Percentiles rank a stretch among this genome's conserved stretches.
Evolutionary conservation across 2,113 vertebrate genomes (phyloP).

Genomic region (Chaetops frenatus): DNA sequence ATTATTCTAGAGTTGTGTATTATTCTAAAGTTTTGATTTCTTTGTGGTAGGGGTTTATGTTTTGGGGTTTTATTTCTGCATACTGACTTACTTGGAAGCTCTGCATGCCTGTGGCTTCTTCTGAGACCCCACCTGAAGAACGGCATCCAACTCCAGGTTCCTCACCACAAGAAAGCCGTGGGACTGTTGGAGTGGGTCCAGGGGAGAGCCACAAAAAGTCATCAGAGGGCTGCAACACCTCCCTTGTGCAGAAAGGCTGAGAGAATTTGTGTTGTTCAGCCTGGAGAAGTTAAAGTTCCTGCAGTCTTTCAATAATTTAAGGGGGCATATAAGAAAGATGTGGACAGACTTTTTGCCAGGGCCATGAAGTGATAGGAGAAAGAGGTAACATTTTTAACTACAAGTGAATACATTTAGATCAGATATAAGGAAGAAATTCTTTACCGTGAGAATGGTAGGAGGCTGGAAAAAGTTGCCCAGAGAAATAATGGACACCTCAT

Average conservation of each 20-base stretch:
- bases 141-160: fast-evolving
- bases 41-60: not conserved
- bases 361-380: not conserved
- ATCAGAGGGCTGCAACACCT: not conserved
- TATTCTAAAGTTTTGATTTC: not conserved
- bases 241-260: not conserved
- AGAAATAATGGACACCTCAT: not conserved
- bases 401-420: not conserved
- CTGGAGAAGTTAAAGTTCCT: not conserved
- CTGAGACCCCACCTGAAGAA: not conserved
- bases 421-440: not conserved
- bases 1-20: not conserved
- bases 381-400: not conserved
- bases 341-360: not conserved
- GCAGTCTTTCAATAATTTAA: not conserved
- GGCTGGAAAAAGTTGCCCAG: not conserved
- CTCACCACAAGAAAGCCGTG: not conserved
- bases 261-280: not conserved
- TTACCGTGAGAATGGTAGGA: not conserved
- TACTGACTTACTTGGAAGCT: not conserved
- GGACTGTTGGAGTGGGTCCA: not conserved
- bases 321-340: not conserved
- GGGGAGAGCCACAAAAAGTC: not conserved
- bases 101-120: not conserved
- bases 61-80: not conserved